phyloP scores from a whole-genome alignment of 2,888 invertebrate species.

The Deroplatys truncata region DNA sequence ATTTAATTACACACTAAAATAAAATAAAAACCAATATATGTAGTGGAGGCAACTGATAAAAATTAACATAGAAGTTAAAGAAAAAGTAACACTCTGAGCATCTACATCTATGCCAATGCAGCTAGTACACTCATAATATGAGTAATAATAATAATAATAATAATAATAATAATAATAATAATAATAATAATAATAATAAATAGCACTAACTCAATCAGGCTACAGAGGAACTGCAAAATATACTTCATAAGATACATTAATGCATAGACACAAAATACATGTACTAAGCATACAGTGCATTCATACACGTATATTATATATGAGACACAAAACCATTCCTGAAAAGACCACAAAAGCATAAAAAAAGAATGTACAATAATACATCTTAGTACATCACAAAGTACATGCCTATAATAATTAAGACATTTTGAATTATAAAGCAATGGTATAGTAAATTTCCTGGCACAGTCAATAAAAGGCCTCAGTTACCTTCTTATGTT shows the following conservation, averaged over 20 bases:
- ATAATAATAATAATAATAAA: not conserved
- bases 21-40: not conserved
- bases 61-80: not conserved
- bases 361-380: not conserved
- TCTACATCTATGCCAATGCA: not conserved
- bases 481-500: not conserved
- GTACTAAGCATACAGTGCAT: not conserved
- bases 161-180: not conserved
- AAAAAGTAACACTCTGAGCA: not conserved
- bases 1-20: constrained; percentile 1
- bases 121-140: not conserved
- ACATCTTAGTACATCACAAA: not conserved
- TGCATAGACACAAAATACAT: not conserved
- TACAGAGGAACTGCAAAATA: not conserved
- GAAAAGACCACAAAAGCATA: not conserved
- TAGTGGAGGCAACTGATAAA: not conserved
- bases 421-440: not conserved
- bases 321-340: not conserved
- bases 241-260: not conserved
- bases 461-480: not conserved
- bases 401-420: not conserved
- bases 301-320: not conserved
- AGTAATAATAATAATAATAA: not conserved
- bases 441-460: not conserved
- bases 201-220: not conserved